phyloP scores from a whole-genome alignment of 2,888 invertebrate species.

The Argynnis bischoffii region DNA sequence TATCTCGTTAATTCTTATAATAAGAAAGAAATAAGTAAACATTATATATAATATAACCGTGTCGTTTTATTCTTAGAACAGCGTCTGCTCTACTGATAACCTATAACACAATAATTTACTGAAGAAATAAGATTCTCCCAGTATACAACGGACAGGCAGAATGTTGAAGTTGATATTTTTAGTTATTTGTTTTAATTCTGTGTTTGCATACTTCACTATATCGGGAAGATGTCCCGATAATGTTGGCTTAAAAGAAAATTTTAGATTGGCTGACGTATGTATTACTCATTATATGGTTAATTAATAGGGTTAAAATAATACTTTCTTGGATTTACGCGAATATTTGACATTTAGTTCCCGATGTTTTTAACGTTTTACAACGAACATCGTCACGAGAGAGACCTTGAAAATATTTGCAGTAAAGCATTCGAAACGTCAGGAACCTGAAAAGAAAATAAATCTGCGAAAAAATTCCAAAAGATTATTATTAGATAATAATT shows the following conservation, averaged over 20 bases:
- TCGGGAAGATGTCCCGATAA: slow-evolving; percentile 66
- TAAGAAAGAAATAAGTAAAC: too few species aligned
- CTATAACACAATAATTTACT: slow-evolving; percentile 32
- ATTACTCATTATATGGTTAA: slow-evolving; percentile 14
- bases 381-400: too few species aligned
- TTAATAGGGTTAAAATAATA: not conserved
- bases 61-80: slow-evolving; percentile 36
- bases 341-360: too few species aligned
- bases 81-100: slow-evolving; percentile 39
- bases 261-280: slow-evolving; percentile 64
- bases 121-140: not conserved
- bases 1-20: too few species aligned
- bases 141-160: slow-evolving; percentile 33
- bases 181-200: slow-evolving; percentile 46
- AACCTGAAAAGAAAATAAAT: too few species aligned
- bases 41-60: not conserved
- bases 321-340: not conserved
- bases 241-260: slow-evolving; percentile 57
- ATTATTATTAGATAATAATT: too few species aligned
- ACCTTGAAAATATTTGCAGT: too few species aligned
- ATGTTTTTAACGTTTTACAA: too few species aligned
- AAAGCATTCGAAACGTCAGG: too few species aligned
- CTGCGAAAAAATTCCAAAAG: too few species aligned
- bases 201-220: slow-evolving; percentile 60
- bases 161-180: slow-evolving; percentile 53